Base-by-base conservation (phyloP, 1,140 invertebrate species). In the Drosophila guanche region DNA sequence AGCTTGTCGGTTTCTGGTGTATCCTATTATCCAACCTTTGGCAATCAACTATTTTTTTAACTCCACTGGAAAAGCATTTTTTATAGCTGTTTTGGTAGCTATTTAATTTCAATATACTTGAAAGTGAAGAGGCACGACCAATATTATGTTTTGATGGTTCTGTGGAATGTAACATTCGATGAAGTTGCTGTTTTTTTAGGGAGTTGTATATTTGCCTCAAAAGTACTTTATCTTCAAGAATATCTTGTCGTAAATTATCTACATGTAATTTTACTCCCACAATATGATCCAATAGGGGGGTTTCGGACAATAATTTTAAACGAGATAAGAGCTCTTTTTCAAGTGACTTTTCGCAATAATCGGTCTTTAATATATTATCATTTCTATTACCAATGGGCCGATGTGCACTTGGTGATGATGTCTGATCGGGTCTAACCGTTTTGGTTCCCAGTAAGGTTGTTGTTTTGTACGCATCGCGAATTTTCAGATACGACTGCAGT, bases 101-200 rank as follows among this genome's bases (percentile, higher is more conserved):
- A 29, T 51, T 42, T 45, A 56, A 75, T 52, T 73, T 66, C 0
- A 56, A 43, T 16, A 90, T 42, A 43, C 70, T 84, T 23, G 68
- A 76, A 25, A 88, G 43, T 29, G 86, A 88, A 5, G 72, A 50
- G n/a, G 76, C 59, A 8, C 83, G 53, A 2, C 29, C 48, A n/a
- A 77, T 47, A 48, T 51, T 67, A 5, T 50, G 7, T 52, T 70
- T 79, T 23, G n/a, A 46, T 53, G 58, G 71, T 45, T 73, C 67
- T n/a, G 62, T 73, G 72, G 84, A 89, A 79, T 91, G 78, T 67
- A 91, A 57, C 14, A 76, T 63, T n/a, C 80, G 72, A 67, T 90
- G 78, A 5, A 91, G 53, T 46, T 91, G 88, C 41, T 90, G 85
- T 29, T 90, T 90, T 27, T 90, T 91, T 22, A 91, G 66, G 10